Evolutionary conservation across 2,888 invertebrate genomes (phyloP).

Genomic region (Spodoptera picta): DNA sequence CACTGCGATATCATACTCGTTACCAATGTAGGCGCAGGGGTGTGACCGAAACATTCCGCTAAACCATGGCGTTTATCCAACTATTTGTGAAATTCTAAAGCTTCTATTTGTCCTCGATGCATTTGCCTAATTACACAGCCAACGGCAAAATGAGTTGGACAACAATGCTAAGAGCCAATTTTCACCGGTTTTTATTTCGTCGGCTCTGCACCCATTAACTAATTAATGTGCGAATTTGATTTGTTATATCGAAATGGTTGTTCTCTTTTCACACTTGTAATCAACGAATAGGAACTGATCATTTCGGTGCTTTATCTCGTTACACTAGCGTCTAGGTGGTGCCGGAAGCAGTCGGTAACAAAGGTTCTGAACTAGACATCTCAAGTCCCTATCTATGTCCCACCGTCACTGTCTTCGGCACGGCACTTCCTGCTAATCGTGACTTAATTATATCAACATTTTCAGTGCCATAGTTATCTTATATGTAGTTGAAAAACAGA

Average conservation of each 20-base stretch:
- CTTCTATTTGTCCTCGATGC: conserved; percentile 50
- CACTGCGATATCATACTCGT: neutral
- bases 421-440: conserved; percentile 32
- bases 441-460: conserved; percentile 25
- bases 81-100: conserved; percentile 54
- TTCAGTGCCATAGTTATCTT: conserved; percentile 14
- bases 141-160: conserved; percentile 46
- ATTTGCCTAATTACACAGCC: conserved; percentile 49
- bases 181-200: conserved; percentile 22
- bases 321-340: conserved; percentile 12
- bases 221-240: conserved; percentile 2
- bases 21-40: conserved; percentile 6
- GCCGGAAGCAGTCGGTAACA: conserved; percentile 2
- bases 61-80: conserved; percentile 54
- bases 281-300: neutral
- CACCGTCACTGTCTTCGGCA: conserved; percentile 20
- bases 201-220: conserved; percentile 6
- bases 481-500: conserved; percentile 10
- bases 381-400: conserved; percentile 16
- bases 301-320: conserved; percentile 7
- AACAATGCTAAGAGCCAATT: conserved; percentile 41
- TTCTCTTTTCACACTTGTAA: neutral
- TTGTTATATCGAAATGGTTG: neutral
- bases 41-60: conserved; percentile 41
- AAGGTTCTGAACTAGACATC: conserved; percentile 21